Percentiles rank a stretch among this genome's conserved stretches.
phyloP scores from a whole-genome alignment of 2,888 invertebrate genomes.

The Candidula unifasciata region DNA sequence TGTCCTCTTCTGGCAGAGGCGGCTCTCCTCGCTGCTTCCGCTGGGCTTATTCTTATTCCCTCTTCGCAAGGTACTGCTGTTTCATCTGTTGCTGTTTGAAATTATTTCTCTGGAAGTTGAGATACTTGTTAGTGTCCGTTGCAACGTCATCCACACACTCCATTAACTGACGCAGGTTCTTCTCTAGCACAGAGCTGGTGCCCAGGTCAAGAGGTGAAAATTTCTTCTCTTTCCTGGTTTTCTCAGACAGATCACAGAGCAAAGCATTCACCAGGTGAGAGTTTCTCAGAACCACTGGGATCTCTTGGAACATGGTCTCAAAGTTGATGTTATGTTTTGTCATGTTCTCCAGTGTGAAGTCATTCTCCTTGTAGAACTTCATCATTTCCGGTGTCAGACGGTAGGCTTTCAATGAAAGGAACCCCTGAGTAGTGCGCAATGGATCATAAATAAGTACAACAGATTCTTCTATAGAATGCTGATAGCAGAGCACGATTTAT shows the following conservation, averaged over 20 bases:
- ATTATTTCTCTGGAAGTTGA: conserved; percentile 95
- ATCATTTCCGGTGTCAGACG: conserved; percentile 96
- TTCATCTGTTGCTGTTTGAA: conserved; percentile 96
- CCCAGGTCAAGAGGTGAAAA: conserved; percentile 95
- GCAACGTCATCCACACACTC: conserved; percentile 97
- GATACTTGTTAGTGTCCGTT: conserved; percentile 97
- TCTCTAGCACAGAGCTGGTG: conserved; percentile 85
- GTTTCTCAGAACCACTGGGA: conserved; percentile 97
- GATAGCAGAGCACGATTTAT: conserved; percentile 94
- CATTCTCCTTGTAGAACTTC: conserved; percentile 86
- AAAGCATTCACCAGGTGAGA: conserved; percentile 97
- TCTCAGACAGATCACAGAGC: conserved; percentile 94
- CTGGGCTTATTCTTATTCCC: conserved; percentile 90
- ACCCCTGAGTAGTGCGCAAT: conserved; percentile 95
- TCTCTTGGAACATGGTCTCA: conserved; percentile 91
- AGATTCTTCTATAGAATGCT: conserved; percentile 98
- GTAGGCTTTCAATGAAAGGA: conserved; percentile 95
- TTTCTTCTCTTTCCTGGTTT: conserved; percentile 86
- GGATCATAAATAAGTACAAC: conserved; percentile 99
- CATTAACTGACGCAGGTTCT: conserved; percentile 94
- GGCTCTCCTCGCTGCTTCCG: conserved; percentile 93
- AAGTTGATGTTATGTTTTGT: conserved; percentile 92
- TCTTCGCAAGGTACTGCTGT: conserved; percentile 91
- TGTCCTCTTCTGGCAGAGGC: conserved; percentile 94
- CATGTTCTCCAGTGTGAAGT: conserved; percentile 91